These are phyloP conservation scores for Agrypnus murinus DNA, from an alignment of 2,888 invertebrate species.

Conservation along the genomic window DNA sequence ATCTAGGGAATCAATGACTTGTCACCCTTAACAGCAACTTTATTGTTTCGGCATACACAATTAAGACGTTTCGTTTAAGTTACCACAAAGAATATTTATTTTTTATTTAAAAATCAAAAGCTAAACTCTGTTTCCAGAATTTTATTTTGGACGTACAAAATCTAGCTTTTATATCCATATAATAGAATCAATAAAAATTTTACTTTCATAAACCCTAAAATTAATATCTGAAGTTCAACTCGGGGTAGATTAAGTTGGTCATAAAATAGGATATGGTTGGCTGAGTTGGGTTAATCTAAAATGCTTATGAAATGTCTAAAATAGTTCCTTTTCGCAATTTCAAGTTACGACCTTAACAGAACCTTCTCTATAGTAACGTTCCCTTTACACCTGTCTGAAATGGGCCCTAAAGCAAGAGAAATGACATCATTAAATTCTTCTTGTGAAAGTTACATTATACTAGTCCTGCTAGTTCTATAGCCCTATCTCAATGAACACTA, in stretches of 20 bases:
- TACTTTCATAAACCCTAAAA: neutral
- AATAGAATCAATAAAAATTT: too few species aligned
- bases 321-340: constrained; percentile 31
- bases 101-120: too few species aligned
- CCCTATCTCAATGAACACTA: constrained; percentile 7
- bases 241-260: constrained; percentile 19
- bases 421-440: constrained; percentile 38
- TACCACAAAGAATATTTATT: too few species aligned
- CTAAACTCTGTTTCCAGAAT: too few species aligned
- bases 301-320: constrained; percentile 30
- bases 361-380: constrained; percentile 9
- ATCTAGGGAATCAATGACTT: constrained; percentile 14
- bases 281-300: constrained; percentile 27
- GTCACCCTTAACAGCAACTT: constrained; percentile 22
- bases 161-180: too few species aligned
- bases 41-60: constrained; percentile 23
- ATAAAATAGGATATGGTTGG: constrained; percentile 26
- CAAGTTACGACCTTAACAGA: constrained; percentile 18
- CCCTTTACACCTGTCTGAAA: constrained; percentile 39
- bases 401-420: constrained; percentile 34
- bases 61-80: constrained; percentile 7
- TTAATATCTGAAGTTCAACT: neutral
- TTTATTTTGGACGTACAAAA: too few species aligned
- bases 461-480: neutral
- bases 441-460: constrained; percentile 28